These are phyloP conservation scores for Eulemur albifrons DNA, from an alignment of 2,797 vertebrate species.

Conservation along the genomic window DNA sequence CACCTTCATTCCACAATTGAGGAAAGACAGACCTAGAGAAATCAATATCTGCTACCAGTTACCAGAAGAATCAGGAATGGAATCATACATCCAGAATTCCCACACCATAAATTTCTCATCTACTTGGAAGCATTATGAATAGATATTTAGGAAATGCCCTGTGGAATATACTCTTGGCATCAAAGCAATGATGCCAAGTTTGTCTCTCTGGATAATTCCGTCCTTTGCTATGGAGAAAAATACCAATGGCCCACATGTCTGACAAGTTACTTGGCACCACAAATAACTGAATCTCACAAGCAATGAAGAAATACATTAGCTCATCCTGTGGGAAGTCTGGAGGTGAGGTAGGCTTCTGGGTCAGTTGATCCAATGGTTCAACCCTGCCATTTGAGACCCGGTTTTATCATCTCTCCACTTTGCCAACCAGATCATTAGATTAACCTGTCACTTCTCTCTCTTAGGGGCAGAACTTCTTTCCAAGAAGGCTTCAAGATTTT, in stretches of 20 bases:
- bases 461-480: neutral
- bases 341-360: neutral
- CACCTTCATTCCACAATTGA: neutral
- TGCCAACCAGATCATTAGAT: neutral
- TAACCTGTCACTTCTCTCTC: neutral
- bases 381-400: neutral
- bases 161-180: neutral
- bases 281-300: conserved; percentile 26
- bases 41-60: neutral
- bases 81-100: neutral
- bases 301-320: neutral
- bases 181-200: neutral
- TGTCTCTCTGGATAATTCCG: neutral
- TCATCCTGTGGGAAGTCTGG: neutral
- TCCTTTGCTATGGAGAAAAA: conserved; percentile 4
- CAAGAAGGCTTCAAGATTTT: neutral
- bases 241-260: neutral
- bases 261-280: neutral
- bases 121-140: neutral
- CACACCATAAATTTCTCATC: neutral
- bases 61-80: conserved; percentile 2
- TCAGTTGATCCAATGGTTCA: neutral
- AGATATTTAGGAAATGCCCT: neutral
- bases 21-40: conserved; percentile 2
- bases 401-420: neutral